Evolutionary conservation across 2,113 vertebrate genomes (phyloP), one percentile per base, ranked within the genome.

Genomic region (Chionodraco myersi): DNA sequence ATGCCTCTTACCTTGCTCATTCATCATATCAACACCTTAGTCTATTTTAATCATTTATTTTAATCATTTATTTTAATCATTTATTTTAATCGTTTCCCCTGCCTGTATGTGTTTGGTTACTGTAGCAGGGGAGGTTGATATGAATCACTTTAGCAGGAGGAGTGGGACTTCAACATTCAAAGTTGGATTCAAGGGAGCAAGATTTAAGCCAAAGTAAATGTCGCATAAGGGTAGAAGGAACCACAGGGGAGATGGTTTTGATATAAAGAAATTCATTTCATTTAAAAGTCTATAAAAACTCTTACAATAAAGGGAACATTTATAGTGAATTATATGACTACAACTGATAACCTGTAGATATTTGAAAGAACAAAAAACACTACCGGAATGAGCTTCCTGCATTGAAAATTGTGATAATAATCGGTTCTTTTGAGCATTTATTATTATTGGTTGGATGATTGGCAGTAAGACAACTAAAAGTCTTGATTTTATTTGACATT

Each of bases 71-170:
- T 34, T 18, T 16, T 23, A 12, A 8, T 30, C 5, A 2, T 53
- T 82, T 51, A n/a, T 34, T 18, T 16, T 23, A 12, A 8, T 30
- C 5, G 6, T 53, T 82, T 51, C 45, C 3, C 4, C 30, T 54
- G 2, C 10, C 1, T 41, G 8, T 34, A 44, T 63, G 51, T 62
- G n/a, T 77, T 80, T 78, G 26, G 56, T 69, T 70, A 34, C 45
- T 61, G 75, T 53, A 75, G 15, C 63, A 81, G 56, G 6, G 2
- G 7, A 47, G 13, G 34, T 30, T 70, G 16, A 48, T 18, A 84
- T 64, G 11, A 75, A 89, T 89, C 34, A 61, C 36, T 90, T 85
- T 61, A 84, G 61, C 85, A 88, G 80, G 77, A 57, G 75, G 36
- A 56, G 60, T 8, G 56, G 48, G 21, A 62, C 69, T 75, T 54